phyloP scores from a whole-genome alignment of 35 echinoderm and acorn worm species.

The Ptychodera flava region DNA sequence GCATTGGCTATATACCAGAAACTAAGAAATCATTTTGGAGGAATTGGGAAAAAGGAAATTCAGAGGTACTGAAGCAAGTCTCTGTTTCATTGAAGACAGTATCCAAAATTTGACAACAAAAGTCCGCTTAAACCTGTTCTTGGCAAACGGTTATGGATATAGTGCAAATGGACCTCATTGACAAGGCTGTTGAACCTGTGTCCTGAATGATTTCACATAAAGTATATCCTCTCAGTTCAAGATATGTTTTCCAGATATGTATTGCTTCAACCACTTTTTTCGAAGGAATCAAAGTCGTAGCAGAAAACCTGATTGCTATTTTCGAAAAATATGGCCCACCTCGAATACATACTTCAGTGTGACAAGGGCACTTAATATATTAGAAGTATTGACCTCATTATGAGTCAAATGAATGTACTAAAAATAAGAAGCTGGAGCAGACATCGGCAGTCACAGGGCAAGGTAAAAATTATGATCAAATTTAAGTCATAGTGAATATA shows the following conservation, averaged over 20 bases:
- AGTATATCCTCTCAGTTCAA: conserved; percentile 12
- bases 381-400: background rate
- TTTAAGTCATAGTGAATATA: too few relatives aligned
- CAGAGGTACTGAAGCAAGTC: too few relatives aligned
- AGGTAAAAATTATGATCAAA: too few relatives aligned
- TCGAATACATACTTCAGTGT: conserved; percentile 11
- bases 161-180: conserved; percentile 15
- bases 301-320: background rate
- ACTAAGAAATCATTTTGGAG: too few relatives aligned
- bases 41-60: too few relatives aligned
- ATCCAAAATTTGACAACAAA: conserved; percentile 19
- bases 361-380: conserved; percentile 18
- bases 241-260: conserved; percentile 23
- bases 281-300: background rate
- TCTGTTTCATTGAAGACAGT: too few relatives aligned
- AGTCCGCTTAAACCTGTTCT: background rate
- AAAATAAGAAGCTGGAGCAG: conserved; percentile 11
- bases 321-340: conserved; percentile 16
- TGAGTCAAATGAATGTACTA: conserved; percentile 8
- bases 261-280: conserved; percentile 9
- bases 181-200: conserved; percentile 13
- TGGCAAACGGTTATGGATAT: background rate
- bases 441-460: too few relatives aligned
- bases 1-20: too few relatives aligned
- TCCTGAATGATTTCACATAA: too few relatives aligned